These are phyloP conservation scores for Tinamus guttatus DNA, from an alignment of 2,113 vertebrate genomes.

Conservation along the genomic window DNA sequence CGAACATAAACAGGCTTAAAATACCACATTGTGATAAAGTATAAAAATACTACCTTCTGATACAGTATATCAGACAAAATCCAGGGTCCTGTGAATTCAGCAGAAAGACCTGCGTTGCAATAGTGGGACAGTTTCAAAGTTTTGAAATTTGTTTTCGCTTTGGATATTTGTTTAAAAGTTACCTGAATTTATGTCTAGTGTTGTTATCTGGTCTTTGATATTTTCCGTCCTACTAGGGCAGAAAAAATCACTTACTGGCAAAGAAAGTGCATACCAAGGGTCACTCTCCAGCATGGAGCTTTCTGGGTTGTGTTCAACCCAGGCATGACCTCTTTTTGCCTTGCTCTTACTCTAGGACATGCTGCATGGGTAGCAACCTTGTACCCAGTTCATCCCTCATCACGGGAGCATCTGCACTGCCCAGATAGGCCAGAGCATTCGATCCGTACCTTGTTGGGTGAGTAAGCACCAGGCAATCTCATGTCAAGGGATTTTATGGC, in stretches of 20 bases:
- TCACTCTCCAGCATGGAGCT: neutral
- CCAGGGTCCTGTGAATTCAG: neutral
- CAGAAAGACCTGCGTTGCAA: neutral
- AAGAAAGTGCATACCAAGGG: neutral
- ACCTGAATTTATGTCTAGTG: neutral
- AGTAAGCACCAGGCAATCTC: neutral
- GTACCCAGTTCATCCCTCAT: neutral
- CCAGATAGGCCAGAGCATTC: neutral
- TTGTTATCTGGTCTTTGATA: neutral
- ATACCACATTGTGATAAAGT: neutral
- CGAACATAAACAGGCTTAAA: slow-evolving; percentile 13
- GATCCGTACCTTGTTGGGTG: too few species aligned
- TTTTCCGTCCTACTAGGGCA: neutral
- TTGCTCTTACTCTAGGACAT: neutral
- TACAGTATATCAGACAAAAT: neutral
- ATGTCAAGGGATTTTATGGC: neutral
- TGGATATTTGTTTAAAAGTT: neutral
- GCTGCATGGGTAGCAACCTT: neutral
- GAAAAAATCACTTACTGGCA: neutral
- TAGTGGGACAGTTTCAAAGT: neutral
- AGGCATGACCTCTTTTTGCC: neutral
- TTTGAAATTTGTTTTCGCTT: neutral
- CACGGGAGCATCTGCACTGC: neutral
- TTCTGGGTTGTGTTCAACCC: neutral
- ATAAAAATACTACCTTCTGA: neutral